These are phyloP conservation scores for Graptemys geographica DNA, from an alignment of 2,797 vertebrate genomes.

Conservation along the genomic window DNA sequence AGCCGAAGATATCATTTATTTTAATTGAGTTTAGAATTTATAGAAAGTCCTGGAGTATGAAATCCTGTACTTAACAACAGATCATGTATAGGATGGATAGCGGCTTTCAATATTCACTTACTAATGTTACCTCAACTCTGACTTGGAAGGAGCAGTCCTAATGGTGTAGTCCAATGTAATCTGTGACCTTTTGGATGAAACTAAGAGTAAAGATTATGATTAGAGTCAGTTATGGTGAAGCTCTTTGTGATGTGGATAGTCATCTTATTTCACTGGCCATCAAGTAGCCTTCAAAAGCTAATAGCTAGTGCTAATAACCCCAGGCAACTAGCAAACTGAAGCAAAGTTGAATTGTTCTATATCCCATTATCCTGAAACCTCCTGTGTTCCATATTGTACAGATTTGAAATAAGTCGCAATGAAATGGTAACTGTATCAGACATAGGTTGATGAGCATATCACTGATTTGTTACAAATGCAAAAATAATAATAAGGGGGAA, in stretches of 20 bases:
- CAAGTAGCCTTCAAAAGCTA: not conserved
- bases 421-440: not conserved
- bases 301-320: not conserved
- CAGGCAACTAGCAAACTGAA: not conserved
- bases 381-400: not conserved
- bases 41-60: not conserved
- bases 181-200: not conserved
- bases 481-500: constrained; percentile 25
- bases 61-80: not conserved
- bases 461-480: constrained; percentile 4
- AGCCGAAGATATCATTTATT: not conserved
- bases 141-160: not conserved
- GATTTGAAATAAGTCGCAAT: not conserved
- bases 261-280: not conserved
- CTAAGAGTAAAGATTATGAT: not conserved
- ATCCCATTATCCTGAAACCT: not conserved
- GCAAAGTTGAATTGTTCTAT: not conserved
- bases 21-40: not conserved
- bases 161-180: not conserved
- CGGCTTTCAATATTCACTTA: not conserved
- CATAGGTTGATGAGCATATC: not conserved
- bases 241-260: not conserved
- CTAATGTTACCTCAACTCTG: not conserved
- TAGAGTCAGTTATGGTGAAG: not conserved
- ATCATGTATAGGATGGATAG: not conserved